Conservation (phyloP, 2,113 vertebrate species). For the Pimephales promelas region DNA sequence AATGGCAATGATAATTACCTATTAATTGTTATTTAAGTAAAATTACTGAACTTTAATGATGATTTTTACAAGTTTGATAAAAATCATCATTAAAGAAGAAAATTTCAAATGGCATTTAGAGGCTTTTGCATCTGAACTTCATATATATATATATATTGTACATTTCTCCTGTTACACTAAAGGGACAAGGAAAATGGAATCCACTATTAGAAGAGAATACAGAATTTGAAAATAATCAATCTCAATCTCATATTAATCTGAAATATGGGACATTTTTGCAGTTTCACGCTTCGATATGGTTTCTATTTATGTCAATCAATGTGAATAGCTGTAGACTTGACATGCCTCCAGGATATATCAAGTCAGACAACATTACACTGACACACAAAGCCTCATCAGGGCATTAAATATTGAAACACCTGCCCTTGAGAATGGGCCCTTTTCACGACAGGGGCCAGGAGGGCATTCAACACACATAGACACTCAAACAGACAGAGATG, state of each 20-base stretch:
- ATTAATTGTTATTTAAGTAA: no score
- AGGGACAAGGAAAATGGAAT: not conserved
- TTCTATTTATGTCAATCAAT: conserved; percentile 35
- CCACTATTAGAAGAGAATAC: not conserved
- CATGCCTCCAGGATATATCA: conserved; percentile 28
- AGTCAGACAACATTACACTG: conserved; percentile 67
- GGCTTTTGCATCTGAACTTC: no score
- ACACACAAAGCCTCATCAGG: conserved; percentile 65
- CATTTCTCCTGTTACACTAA: not conserved
- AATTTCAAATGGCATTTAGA: no score
- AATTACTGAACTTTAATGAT: no score
- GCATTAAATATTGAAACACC: conserved; percentile 75
- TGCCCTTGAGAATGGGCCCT: conserved; percentile 59
- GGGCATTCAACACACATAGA: not conserved
- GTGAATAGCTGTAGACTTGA: conserved; percentile 27
- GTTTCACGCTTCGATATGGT: conserved; percentile 11
- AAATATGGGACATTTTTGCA: not conserved
- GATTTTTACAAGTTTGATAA: no score
- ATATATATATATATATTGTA: no score
- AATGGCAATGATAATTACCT: no score
- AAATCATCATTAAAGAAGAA: no score
- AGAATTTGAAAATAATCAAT: not conserved
- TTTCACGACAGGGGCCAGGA: conserved; percentile 40
- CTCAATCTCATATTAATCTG: not conserved
- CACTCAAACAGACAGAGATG: conserved; percentile 58